These are phyloP conservation scores for Sarcophaga bullata DNA, from an alignment of 1,140 invertebrate species.

Conservation along the genomic window DNA sequence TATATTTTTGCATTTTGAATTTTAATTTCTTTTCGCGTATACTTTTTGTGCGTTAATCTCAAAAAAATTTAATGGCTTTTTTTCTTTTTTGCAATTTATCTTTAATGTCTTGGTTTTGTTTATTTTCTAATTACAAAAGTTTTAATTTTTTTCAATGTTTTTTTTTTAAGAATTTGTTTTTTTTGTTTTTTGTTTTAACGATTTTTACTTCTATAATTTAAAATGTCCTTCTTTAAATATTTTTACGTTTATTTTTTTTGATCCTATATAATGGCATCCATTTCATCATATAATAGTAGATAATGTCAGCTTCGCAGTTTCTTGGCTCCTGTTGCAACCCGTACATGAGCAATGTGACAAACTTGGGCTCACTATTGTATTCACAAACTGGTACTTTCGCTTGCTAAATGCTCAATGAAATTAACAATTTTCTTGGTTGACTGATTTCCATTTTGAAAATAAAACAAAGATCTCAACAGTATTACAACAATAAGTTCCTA, in stretches of 20 bases:
- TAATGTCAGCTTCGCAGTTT: constrained; percentile 45
- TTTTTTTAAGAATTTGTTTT: not conserved
- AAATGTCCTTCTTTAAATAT: constrained; percentile 21
- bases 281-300: constrained; percentile 36
- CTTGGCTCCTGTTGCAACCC: constrained; percentile 26
- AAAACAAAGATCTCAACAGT: not conserved
- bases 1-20: constrained; percentile 35
- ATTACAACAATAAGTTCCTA: not conserved
- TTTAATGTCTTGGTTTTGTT: not conserved
- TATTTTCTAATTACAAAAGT: not conserved
- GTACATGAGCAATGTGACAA: constrained; percentile 31
- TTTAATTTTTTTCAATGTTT: constrained; percentile 13
- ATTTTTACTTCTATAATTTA: constrained; percentile 18
- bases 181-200: not conserved
- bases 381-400: constrained; percentile 13
- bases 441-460: constrained; percentile 33
- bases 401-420: constrained; percentile 23
- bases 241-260: not conserved
- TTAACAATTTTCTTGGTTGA: constrained; percentile 29
- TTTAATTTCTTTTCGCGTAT: not conserved
- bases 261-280: constrained; percentile 17
- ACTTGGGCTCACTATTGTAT: constrained; percentile 21
- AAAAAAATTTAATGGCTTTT: not conserved
- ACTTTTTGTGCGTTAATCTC: not conserved
- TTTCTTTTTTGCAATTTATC: not conserved